These are phyloP conservation scores for Drosophila elegans DNA, from an alignment of 1,140 invertebrate species.

Conservation along the genomic window DNA sequence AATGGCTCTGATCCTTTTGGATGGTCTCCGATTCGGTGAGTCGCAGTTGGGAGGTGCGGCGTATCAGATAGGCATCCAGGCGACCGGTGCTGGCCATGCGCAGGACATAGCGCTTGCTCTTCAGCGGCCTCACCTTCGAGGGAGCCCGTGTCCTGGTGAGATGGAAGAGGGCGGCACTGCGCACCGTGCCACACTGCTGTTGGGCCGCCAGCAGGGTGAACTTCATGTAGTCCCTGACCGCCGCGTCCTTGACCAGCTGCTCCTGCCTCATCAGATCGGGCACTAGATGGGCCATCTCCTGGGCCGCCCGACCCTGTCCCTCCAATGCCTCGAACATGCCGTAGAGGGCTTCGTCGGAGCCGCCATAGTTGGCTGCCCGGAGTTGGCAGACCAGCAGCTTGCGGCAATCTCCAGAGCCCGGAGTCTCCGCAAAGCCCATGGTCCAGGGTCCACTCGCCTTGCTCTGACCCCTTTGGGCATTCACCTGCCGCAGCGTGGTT, in stretches of 20 bases:
- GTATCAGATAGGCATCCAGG: slow-evolving; percentile 89
- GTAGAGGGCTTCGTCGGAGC: slow-evolving; percentile 90
- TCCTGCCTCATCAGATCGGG: slow-evolving; percentile 92
- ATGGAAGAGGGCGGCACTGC: slow-evolving; percentile 90
- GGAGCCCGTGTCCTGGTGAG: slow-evolving; percentile 87
- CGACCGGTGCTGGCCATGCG: slow-evolving; percentile 90
- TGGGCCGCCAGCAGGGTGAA: slow-evolving; percentile 92
- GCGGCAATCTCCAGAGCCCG: slow-evolving; percentile 87
- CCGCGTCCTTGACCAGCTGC: slow-evolving; percentile 91
- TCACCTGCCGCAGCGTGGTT: slow-evolving; percentile 85
- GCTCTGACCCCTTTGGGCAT: slow-evolving; percentile 86
- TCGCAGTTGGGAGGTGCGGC: slow-evolving; percentile 59
- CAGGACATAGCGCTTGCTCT: slow-evolving; percentile 87
- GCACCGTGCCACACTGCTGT: slow-evolving; percentile 89
- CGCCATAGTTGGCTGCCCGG: slow-evolving; percentile 88
- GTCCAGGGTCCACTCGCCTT: slow-evolving; percentile 88
- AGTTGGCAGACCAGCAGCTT: slow-evolving; percentile 91
- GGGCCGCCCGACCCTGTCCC: slow-evolving; percentile 85
- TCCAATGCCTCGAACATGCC: slow-evolving; percentile 93
- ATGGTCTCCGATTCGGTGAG: slow-evolving; percentile 34
- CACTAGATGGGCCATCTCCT: slow-evolving; percentile 89
- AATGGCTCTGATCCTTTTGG: not conserved
- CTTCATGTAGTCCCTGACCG: slow-evolving; percentile 91
- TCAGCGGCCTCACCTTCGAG: slow-evolving; percentile 82
- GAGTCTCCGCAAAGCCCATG: slow-evolving; percentile 93